Evolutionary conservation across 2,113 vertebrate species (phyloP).

Genomic region (Xyliphius kryptos): DNA sequence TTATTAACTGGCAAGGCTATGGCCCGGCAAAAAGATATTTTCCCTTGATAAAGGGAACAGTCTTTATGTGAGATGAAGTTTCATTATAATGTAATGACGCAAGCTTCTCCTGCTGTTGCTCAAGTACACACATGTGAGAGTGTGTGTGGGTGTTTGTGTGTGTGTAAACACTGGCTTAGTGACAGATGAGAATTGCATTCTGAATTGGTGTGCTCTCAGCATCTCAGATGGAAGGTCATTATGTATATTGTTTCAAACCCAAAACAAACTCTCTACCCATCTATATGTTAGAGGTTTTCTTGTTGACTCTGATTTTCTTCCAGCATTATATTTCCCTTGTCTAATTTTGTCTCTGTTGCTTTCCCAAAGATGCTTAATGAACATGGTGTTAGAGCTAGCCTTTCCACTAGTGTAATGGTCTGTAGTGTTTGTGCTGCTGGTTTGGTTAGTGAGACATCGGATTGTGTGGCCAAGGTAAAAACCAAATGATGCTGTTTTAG

Average conservation of each 20-base stretch:
- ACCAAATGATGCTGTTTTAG: slow-evolving; percentile 6
- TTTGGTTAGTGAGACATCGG: slow-evolving; percentile 25
- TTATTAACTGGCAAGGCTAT: background rate
- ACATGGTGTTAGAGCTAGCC: background rate
- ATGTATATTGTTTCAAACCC: slow-evolving; percentile 6
- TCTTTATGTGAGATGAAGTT: background rate
- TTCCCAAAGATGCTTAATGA: background rate
- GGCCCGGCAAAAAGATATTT: background rate
- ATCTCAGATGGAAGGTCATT: slow-evolving; percentile 9
- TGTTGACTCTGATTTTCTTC: background rate
- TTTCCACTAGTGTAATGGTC: background rate
- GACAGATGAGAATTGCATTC: slow-evolving; percentile 3
- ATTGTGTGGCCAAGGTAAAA: slow-evolving; percentile 2
- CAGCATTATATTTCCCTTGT: background rate
- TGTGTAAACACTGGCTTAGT: background rate
- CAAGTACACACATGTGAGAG: background rate
- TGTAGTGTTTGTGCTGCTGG: background rate
- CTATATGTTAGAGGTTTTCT: background rate
- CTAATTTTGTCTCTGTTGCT: background rate
- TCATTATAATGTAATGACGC: background rate
- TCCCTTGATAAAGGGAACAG: background rate
- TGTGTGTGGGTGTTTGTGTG: too few relatives aligned
- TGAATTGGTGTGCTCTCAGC: background rate
- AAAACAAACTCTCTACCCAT: slow-evolving; percentile 11
- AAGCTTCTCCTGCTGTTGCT: slow-evolving; percentile 4